These are phyloP conservation scores for Chaetodon auriga DNA, from an alignment of 2,113 vertebrate species.

Conservation along the genomic window DNA sequence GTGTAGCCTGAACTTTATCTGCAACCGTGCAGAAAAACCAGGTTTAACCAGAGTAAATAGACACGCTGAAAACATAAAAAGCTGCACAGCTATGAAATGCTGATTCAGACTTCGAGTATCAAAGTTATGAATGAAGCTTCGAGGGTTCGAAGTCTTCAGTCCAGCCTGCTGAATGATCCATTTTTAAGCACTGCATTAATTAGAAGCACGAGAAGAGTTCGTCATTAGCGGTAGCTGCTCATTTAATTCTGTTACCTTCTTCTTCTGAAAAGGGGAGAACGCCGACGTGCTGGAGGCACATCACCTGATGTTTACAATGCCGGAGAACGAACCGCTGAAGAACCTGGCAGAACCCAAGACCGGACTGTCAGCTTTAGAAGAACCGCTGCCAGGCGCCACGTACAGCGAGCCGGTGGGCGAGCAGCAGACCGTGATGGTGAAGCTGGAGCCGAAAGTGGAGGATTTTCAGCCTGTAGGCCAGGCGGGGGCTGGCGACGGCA, in stretches of 20 bases:
- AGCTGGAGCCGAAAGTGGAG: slow-evolving; percentile 52
- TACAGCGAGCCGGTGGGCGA: background rate
- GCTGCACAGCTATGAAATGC: too few species aligned
- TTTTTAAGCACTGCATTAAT: too few species aligned
- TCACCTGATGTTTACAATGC: slow-evolving; percentile 53
- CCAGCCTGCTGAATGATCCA: too few species aligned
- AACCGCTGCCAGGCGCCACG: background rate
- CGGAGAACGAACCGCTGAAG: slow-evolving; percentile 26
- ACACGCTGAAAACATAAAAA: too few species aligned
- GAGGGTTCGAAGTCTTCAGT: too few species aligned
- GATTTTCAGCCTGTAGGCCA: slow-evolving; percentile 15
- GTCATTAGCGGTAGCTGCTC: background rate
- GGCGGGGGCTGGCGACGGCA: background rate
- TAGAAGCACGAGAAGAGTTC: background rate
- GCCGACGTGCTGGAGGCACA: slow-evolving; percentile 49
- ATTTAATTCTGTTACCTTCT: background rate
- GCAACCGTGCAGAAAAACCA: too few species aligned
- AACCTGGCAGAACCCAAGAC: slow-evolving; percentile 20
- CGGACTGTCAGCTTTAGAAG: slow-evolving; percentile 14
- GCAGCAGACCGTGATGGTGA: slow-evolving; percentile 43
- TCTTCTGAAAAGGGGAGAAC: slow-evolving; percentile 51
- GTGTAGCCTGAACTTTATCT: too few species aligned
- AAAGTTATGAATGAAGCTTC: too few species aligned
- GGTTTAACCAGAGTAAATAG: too few species aligned
- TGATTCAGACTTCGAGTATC: too few species aligned